Evolutionary conservation across 2,888 invertebrate genomes (phyloP).

Genomic region (Merodon equestris): DNA sequence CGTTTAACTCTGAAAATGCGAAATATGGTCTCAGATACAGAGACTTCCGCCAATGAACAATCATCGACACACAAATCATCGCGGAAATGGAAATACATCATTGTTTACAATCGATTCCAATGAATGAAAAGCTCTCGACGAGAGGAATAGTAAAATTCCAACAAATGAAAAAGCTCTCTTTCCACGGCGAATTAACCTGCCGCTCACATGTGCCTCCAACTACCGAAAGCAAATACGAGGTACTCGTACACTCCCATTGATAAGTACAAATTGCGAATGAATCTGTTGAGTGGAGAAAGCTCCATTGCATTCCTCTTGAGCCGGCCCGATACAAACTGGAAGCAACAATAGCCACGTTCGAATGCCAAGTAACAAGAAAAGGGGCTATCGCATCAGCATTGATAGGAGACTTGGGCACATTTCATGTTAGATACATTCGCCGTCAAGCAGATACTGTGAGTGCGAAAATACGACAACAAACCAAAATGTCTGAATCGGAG

Average conservation of each 20-base stretch:
- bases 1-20: not conserved
- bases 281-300: not conserved
- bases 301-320: slow-evolving; percentile 1
- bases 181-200: slow-evolving; percentile 52
- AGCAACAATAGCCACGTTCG: slow-evolving; percentile 25
- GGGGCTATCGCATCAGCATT: slow-evolving; percentile 13
- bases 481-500: not conserved
- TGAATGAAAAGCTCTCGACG: slow-evolving; percentile 56
- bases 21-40: no score
- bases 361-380: slow-evolving; percentile 19
- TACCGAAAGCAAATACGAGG: slow-evolving; percentile 42
- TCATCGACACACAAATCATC: not conserved
- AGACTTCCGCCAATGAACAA: not conserved
- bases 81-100: not conserved
- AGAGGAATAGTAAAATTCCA: slow-evolving; percentile 14
- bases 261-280: not conserved
- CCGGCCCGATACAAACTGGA: slow-evolving; percentile 18
- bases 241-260: slow-evolving; percentile 9
- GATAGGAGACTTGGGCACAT: slow-evolving; percentile 4
- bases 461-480: no score
- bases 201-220: slow-evolving; percentile 24
- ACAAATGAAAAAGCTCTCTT: slow-evolving; percentile 20
- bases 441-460: no score
- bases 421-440: slow-evolving; percentile 42
- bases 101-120: slow-evolving; percentile 49